phyloP scores from a whole-genome alignment of 2,113 vertebrate genomes.

The Marmota monax region DNA sequence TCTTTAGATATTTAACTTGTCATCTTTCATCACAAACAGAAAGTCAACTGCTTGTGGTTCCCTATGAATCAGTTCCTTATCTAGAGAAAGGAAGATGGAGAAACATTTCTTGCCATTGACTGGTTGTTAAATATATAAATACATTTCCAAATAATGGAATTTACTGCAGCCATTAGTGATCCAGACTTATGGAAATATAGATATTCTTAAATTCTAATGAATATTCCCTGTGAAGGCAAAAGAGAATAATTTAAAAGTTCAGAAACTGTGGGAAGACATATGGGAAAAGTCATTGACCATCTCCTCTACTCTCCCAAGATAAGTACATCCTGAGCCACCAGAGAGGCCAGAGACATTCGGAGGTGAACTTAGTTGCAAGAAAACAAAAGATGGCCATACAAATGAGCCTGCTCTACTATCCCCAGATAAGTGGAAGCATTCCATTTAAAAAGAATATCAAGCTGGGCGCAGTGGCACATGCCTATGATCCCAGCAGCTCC shows the following conservation, averaged over 20 bases:
- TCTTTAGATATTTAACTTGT: conserved; percentile 15
- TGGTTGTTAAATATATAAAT: not conserved
- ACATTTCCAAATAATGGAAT: not conserved
- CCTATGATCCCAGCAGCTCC: no score
- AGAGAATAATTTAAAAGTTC: not conserved
- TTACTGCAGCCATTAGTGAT: not conserved
- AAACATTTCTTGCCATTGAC: not conserved
- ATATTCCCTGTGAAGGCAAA: not conserved
- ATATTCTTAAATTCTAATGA: not conserved
- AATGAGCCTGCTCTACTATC: not conserved
- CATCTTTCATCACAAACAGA: not conserved
- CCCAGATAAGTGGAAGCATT: not conserved
- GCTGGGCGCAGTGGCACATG: no score
- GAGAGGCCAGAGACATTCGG: not conserved
- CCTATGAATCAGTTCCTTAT: not conserved
- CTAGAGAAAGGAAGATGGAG: not conserved
- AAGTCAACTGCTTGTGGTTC: not conserved
- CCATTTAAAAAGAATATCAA: not conserved
- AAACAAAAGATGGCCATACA: not conserved
- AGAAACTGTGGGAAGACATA: not conserved
- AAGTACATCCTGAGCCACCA: not conserved
- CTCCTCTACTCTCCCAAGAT: not conserved
- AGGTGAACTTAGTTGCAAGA: not conserved
- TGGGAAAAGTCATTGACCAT: not conserved
- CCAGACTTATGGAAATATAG: not conserved